Percentiles rank a stretch among this genome's conserved stretches.
phyloP scores from a whole-genome alignment of 2,888 invertebrate species.

The Nemotelus pantherinus region DNA sequence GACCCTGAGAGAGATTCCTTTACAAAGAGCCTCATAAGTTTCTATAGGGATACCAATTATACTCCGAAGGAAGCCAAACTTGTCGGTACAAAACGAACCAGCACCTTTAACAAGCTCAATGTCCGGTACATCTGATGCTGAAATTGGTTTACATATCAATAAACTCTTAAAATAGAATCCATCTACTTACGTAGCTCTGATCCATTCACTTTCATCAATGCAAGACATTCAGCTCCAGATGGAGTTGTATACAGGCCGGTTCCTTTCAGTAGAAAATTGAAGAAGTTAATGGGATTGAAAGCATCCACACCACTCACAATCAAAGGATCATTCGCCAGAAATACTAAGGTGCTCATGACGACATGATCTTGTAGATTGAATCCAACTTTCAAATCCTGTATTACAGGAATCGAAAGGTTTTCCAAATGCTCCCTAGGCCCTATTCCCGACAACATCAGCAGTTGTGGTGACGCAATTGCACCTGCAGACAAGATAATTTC shows the following conservation, averaged over 20 bases:
- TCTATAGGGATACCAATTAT: constrained; percentile 69
- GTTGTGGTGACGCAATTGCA: constrained; percentile 83
- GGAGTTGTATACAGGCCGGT: constrained; percentile 79
- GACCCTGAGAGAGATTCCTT: constrained; percentile 55
- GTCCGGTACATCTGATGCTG: constrained; percentile 72
- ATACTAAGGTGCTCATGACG: constrained; percentile 76
- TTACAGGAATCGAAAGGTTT: constrained; percentile 69
- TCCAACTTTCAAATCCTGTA: constrained; percentile 79
- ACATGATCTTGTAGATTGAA: constrained; percentile 85
- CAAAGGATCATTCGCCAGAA: constrained; percentile 75
- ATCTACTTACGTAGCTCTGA: constrained; percentile 59
- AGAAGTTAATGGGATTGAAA: constrained; percentile 68
- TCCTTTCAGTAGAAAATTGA: constrained; percentile 72
- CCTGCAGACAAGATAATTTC: constrained; percentile 86
- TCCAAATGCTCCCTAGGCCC: constrained; percentile 74
- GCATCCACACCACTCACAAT: constrained; percentile 72
- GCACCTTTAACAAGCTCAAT: constrained; percentile 83
- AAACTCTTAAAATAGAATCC: constrained; percentile 49
- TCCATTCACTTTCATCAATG: constrained; percentile 76
- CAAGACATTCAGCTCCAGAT: constrained; percentile 81
- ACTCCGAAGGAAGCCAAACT: constrained; percentile 72
- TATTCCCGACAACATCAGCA: constrained; percentile 86
- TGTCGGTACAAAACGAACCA: constrained; percentile 79
- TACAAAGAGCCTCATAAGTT: constrained; percentile 64
- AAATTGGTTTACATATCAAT: background rate